These are phyloP conservation scores for Papilio gigon DNA, from an alignment of 2,888 invertebrate species.

Conservation along the genomic window DNA sequence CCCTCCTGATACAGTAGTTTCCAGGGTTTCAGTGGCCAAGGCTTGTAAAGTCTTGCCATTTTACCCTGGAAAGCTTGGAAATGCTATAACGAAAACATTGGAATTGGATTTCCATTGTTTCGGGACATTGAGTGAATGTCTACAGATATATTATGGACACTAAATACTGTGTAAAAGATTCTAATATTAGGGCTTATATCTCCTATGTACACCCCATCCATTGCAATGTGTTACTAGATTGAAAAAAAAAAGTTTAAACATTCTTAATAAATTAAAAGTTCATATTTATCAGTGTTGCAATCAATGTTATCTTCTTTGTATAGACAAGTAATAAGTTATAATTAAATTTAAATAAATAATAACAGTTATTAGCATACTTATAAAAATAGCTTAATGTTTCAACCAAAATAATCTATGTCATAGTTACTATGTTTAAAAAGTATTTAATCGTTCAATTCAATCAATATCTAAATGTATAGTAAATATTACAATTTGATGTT, in stretches of 20 bases:
- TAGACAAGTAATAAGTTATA: too few relatives aligned
- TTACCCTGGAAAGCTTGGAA: neutral
- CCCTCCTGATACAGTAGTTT: constrained; percentile 51
- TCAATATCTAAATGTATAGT: constrained; percentile 12
- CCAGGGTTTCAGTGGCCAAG: constrained; percentile 38
- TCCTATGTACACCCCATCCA: constrained; percentile 1
- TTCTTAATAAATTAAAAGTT: neutral
- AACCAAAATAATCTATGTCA: neutral
- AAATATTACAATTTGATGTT: constrained; percentile 1
- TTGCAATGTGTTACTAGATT: constrained; percentile 4
- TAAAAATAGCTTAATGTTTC: neutral
- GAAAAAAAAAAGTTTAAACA: constrained; percentile 6
- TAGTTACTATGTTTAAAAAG: neutral
- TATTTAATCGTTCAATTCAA: neutral
- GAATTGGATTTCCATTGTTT: constrained; percentile 11
- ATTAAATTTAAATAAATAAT: too few relatives aligned
- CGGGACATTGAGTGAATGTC: neutral
- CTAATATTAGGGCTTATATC: neutral
- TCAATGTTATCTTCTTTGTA: neutral
- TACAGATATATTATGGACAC: neutral
- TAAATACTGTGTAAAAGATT: neutral
- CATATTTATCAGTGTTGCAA: neutral
- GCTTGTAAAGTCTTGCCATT: constrained; percentile 34
- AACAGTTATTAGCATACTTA: neutral
- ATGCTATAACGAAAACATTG: constrained; percentile 19